Conservation (phyloP, 2,113 vertebrate species). For the Dromas ardeola region DNA sequence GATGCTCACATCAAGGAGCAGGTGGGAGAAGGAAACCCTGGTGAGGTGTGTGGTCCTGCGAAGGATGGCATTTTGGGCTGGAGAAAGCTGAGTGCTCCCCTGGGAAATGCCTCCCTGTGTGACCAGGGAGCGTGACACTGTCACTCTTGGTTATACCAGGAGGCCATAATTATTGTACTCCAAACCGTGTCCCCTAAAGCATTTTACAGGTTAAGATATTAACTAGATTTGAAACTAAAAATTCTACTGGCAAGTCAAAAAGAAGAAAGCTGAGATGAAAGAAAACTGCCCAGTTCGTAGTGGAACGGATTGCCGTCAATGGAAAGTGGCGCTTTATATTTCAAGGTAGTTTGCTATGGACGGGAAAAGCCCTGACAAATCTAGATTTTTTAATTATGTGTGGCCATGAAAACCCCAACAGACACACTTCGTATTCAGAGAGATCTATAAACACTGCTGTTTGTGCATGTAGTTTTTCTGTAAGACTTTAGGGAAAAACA, state of each 20-base stretch:
- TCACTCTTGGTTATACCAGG: background rate
- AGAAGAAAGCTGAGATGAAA: background rate
- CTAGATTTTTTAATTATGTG: background rate
- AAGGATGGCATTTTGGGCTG: background rate
- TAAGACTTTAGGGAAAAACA: background rate
- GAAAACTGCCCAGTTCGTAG: background rate
- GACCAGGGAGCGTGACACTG: too few species aligned
- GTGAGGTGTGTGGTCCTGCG: background rate
- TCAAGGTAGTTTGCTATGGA: background rate
- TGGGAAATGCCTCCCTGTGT: background rate
- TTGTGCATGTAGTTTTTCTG: background rate
- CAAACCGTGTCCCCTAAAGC: background rate
- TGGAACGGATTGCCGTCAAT: background rate
- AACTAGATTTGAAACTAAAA: background rate
- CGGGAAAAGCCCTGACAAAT: background rate
- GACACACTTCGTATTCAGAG: background rate
- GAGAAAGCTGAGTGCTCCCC: background rate
- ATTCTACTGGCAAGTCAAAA: background rate
- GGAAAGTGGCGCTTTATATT: background rate
- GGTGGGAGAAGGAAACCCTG: background rate
- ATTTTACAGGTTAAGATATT: background rate
- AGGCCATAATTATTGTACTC: too few species aligned
- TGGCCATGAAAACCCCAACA: background rate
- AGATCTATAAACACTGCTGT: background rate
- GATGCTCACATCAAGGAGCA: background rate